Base-by-base conservation (phyloP, 2,113 vertebrate species). In the Campylomormyrus numenius region DNA sequence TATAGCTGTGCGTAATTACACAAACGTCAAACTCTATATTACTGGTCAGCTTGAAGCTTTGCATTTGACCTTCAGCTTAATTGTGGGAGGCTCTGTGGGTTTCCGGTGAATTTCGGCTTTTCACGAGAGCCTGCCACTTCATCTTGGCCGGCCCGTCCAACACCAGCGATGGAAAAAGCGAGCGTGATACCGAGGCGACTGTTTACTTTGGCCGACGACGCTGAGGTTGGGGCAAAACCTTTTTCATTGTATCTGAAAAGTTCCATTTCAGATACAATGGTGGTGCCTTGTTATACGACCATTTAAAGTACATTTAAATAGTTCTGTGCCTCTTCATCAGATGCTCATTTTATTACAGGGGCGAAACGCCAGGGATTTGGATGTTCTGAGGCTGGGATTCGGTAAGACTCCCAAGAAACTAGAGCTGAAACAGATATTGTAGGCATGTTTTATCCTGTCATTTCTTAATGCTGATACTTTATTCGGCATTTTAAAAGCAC, bases 181-280 rank as follows among this genome's bases (percentile, higher is more conserved):
- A 85, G 89, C 19, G 58, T 10, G 56, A 84, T 21, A 21, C 49
- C 17, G 50, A 84, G 53, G 87, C 87, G 87, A 88, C 45, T 91
- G 66, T 92, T 93, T 93, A 86, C 89, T 31, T 90, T 92, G 93
- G 92, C 91, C 88, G 2, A 31, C 1, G 2, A 19, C 70, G 5
- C 49, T n/a, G 21, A 85, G 84, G 88, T 39, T 48, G 46, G 86
- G 89, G 66, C 88, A 24, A 84, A 85, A 91, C 17, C 15, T 35
- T 42, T 77, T 42, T 80, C 15, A 42, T 80, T 39, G 62, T 70
- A 70, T 31, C 74, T 88, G 90, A 92, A 70, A 90, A 88, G 52
- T 53, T 88, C 42, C 87, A 89, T 91, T 91, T 92, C 87, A 74
- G 89, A 90, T 13, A 80, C 66, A 8, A 27, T 42, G 49, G 27